Conservation (phyloP, 2,113 vertebrate genomes). For the Phylloscopus trochilus region DNA sequence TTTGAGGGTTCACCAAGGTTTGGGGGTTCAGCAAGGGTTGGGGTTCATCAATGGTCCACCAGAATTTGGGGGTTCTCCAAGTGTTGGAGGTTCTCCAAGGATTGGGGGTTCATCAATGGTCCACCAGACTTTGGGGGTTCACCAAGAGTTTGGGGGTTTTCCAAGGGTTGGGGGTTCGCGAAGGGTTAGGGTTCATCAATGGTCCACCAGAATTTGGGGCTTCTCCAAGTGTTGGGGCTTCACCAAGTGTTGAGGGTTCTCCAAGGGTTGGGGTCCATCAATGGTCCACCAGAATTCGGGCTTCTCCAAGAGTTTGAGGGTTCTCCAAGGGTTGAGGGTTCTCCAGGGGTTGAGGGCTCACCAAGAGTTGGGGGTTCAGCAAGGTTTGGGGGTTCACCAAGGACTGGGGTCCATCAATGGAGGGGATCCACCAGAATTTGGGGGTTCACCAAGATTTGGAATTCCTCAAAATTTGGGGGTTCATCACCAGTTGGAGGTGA, state of each 20-base stretch:
- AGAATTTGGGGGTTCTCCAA: no score
- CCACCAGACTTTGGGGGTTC: no score
- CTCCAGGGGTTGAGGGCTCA: no score
- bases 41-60: no score
- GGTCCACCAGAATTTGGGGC: not conserved
- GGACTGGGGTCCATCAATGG: not conserved
- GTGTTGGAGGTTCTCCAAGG: no score
- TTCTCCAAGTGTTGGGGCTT: not conserved
- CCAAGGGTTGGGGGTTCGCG: no score
- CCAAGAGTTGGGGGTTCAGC: not conserved
- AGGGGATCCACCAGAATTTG: not conserved
- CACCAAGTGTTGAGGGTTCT: not conserved
- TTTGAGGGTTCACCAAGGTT: no score
- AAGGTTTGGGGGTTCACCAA: not conserved
- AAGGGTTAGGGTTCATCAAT: not conserved
- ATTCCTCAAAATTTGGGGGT: not conserved
- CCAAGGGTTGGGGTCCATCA: not conserved
- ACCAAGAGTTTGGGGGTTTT: no score
- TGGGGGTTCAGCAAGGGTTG: no score
- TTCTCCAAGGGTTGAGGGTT: not conserved
- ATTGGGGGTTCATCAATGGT: no score
- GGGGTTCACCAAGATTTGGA: not conserved
- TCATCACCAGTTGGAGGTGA: no score
- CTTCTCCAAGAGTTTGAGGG: not conserved
- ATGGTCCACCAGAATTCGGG: no score